Evolutionary conservation across 2,888 invertebrate genomes (phyloP), one percentile per base, ranked within the genome.

Genomic region (Drosophila subquinaria): DNA sequence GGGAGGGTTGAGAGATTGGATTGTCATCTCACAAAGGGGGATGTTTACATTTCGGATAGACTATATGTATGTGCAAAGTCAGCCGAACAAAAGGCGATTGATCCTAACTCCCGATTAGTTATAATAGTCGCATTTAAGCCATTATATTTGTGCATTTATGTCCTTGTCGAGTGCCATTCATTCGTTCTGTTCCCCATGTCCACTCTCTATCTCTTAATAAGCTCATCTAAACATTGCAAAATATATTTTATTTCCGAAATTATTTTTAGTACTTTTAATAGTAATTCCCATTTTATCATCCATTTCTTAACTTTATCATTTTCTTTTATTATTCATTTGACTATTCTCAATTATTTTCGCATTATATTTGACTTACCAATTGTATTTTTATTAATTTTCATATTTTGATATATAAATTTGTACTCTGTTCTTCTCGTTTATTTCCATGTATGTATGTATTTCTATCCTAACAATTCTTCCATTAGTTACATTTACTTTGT

Each of bases 61-160:
- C 30, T 8, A 6, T 30, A 8, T 30, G 30, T 30, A 47, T 62
- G 63, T 67, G 63, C 63, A 36, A 77, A 72, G 76, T 63, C 69
- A 69, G 65, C 35, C 43, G n/a, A 59, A 78, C 74, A 78, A 73
- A 63, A 67, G 73, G 66, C 47, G 17, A 42, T 51, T 62, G 83
- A 83, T 81, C 57, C 69, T 71, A 73, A 78, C 51, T 66, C 62
- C 35, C 70, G 83, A 83, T 83, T 83, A 82, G 79, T 67, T 73
- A 66, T 78, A 80, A 83, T 86, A 86, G 83, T 82, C 74, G 83
- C 81, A 82, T 81, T 82, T 80, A 82, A 76, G 81, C 73, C 82
- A 82, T 83, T 83, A 79, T 76, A 87, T 78, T 48, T 45, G 42
- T 40, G 30, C 30, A 36, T 45, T 35, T 40, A 38, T 56, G 53